Conservation (phyloP, 2,888 invertebrate species). For the Apotomis capreana region DNA sequence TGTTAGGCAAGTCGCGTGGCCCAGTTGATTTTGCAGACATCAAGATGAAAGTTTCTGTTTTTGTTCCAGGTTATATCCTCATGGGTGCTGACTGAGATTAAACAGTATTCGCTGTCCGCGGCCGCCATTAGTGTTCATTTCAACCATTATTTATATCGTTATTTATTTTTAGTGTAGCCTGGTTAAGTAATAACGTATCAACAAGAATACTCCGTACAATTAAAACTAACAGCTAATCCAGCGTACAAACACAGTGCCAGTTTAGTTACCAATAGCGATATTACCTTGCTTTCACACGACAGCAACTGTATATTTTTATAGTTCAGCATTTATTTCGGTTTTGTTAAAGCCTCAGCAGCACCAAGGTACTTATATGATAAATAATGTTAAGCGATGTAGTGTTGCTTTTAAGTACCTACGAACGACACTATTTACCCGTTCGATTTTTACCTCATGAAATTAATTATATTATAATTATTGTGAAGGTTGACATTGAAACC, state of each 20-base stretch:
- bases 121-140: constrained; percentile 54
- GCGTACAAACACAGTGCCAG: constrained; percentile 63
- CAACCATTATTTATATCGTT: constrained; percentile 68
- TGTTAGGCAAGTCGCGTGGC: constrained; percentile 12
- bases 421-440: constrained; percentile 37
- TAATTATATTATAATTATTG: constrained; percentile 32
- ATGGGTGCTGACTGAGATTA: constrained; percentile 65
- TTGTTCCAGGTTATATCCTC: constrained; percentile 58
- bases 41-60: constrained; percentile 10
- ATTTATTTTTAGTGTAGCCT: constrained; percentile 66
- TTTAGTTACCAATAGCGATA: constrained; percentile 51
- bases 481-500: constrained; percentile 26
- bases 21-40: constrained; percentile 3
- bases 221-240: constrained; percentile 43
- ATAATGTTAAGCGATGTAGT: constrained; percentile 46
- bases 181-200: constrained; percentile 57
- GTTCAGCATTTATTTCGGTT: constrained; percentile 70
- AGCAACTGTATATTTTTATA: constrained; percentile 51
- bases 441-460: constrained; percentile 37
- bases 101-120: constrained; percentile 57
- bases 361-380: constrained; percentile 62
- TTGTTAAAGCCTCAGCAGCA: constrained; percentile 61
- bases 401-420: constrained; percentile 44
- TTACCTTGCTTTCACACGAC: constrained; percentile 38
- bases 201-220: constrained; percentile 53